Percentiles rank a stretch among this genome's conserved stretches.
Conservation (phyloP, 2,888 invertebrate species). For the Amaurobius ferox region DNA sequence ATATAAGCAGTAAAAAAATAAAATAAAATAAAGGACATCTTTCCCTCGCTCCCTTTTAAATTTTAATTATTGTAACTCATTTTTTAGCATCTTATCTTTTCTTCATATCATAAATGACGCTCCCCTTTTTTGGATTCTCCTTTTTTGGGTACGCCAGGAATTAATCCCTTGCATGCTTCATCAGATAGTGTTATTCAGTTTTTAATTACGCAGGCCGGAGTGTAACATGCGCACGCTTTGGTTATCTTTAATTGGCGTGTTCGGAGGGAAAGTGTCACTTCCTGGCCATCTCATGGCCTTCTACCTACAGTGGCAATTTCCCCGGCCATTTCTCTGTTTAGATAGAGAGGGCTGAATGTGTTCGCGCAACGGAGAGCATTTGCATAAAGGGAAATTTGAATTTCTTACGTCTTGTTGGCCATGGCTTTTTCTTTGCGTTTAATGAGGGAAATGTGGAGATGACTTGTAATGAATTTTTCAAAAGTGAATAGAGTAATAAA, state of each 20-base stretch:
- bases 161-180: slow-evolving; percentile 32
- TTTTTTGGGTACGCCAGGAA: slow-evolving; percentile 11
- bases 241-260: slow-evolving; percentile 56
- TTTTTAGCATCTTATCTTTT: slow-evolving; percentile 53
- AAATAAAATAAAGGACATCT: slow-evolving; percentile 1
- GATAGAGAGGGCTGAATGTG: slow-evolving; percentile 27
- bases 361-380: slow-evolving; percentile 28
- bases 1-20: background rate
- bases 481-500: slow-evolving; percentile 1
- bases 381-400: slow-evolving; percentile 67
- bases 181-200: slow-evolving; percentile 62
- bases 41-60: slow-evolving; percentile 24
- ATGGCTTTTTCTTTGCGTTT: slow-evolving; percentile 15
- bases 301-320: background rate
- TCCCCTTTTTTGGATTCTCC: background rate
- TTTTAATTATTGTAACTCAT: slow-evolving; percentile 66
- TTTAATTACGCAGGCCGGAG: slow-evolving; percentile 60
- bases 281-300: slow-evolving; percentile 22
- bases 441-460: slow-evolving; percentile 35
- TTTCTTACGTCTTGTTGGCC: slow-evolving; percentile 36
- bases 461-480: slow-evolving; percentile 57
- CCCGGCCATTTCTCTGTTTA: slow-evolving; percentile 34
- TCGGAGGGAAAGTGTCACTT: slow-evolving; percentile 46
- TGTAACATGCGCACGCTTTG: slow-evolving; percentile 27
- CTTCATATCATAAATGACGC: slow-evolving; percentile 42